Evolutionary conservation across 2,888 invertebrate species (phyloP).

Genomic region (Hirudinaria manillensis): DNA sequence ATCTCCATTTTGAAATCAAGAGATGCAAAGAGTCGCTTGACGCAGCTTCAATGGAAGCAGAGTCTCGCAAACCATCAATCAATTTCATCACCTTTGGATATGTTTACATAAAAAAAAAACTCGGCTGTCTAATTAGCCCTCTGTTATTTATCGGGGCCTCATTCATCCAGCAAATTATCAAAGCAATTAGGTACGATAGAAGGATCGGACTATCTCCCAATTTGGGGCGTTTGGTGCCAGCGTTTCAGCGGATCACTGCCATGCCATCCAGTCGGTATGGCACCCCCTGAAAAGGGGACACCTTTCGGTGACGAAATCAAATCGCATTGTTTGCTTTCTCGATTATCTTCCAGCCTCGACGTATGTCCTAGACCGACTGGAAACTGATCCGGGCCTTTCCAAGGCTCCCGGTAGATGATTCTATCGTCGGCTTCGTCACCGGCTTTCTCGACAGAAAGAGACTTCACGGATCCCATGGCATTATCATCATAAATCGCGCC

Average conservation of each 20-base stretch:
- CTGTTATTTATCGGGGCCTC: neutral
- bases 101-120: slow-evolving; percentile 11
- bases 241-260: too few species aligned
- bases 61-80: slow-evolving; percentile 9
- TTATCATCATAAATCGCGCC: slow-evolving; percentile 1
- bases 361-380: too few species aligned
- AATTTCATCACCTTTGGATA: slow-evolving; percentile 3
- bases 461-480: slow-evolving; percentile 4
- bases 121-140: neutral
- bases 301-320: too few species aligned
- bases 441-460: neutral
- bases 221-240: too few species aligned
- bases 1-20: slow-evolving; percentile 11
- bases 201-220: too few species aligned
- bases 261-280: too few species aligned
- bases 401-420: too few species aligned
- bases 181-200: neutral
- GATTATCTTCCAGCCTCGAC: too few species aligned
- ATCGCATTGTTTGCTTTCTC: too few species aligned
- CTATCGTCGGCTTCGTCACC: neutral
- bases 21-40: neutral
- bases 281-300: too few species aligned
- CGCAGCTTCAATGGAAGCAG: neutral
- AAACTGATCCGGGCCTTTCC: too few species aligned
- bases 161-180: slow-evolving; percentile 3